Evolutionary conservation across 2,888 invertebrate species (phyloP), one percentile per base, ranked within the genome.

Genomic region (Acanthacorydalis orientalis): DNA sequence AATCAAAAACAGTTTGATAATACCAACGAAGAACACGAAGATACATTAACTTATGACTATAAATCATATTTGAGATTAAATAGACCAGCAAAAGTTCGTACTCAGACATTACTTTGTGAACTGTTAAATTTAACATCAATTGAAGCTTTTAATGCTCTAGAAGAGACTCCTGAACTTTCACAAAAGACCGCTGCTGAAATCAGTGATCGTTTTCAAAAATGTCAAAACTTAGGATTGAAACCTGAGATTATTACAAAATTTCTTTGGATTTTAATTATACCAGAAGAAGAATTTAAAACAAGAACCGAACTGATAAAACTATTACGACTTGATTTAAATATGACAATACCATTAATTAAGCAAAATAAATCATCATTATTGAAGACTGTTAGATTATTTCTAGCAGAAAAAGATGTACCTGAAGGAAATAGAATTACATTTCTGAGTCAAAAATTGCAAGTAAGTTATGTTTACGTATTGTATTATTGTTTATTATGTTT

Each of bases 211-310:
- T 56, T 56, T 49, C 43, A 54, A 12, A 44, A 54, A n/a, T 59
- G 57, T 49, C 16, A 51, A 39, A 38, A 53, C 11, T 50, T 56
- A 43, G 56, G 55, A 7, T 48, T 64, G 31, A 51, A 44, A 2
- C 51, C 51, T 4, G 51, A 55, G 9, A 57, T 54, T 3, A 48
- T 62, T 31, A 14, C 57, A 10, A 54, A 53, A 37, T 56, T 57
- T 53, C 62, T 62, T 32, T 55, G 58, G 48, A 48, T 64, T 34
- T 53, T 65, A 46, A 52, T 55, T 4, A 52, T 43, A 11, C 31
- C 34, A n/a, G 8, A 55, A 44, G 43, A 51, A 11, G 47, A 56
- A 49, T 37, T 61, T 16, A 38, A 50, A 37, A 14, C 46, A 8
- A 62, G 59, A 54, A 46, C 63, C 6, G 31, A 53, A 2, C 23